Conservation (phyloP, 2,888 invertebrate genomes). For the Pyrocoelia pectoralis region DNA sequence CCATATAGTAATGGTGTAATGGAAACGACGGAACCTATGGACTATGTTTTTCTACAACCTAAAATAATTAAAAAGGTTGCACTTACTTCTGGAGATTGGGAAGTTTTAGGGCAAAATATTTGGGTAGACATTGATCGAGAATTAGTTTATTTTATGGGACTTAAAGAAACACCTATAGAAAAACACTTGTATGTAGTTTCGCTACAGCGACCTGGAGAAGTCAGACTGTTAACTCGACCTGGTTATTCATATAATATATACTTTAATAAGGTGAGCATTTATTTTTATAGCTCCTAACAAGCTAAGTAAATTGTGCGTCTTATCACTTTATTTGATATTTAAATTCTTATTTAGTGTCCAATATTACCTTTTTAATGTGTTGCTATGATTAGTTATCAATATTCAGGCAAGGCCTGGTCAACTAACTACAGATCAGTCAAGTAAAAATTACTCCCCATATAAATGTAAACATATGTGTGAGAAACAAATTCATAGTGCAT, state of each 20-base stretch:
- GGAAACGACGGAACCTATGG: slow-evolving; percentile 62
- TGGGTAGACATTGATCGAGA: slow-evolving; percentile 85
- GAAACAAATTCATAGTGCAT: too few species aligned
- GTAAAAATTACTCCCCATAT: too few species aligned
- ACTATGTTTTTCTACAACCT: slow-evolving; percentile 64
- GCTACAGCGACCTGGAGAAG: slow-evolving; percentile 73
- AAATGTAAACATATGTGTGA: too few species aligned
- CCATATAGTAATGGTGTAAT: slow-evolving; percentile 65
- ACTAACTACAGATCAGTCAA: too few species aligned
- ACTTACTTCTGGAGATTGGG: slow-evolving; percentile 93
- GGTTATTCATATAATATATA: slow-evolving; percentile 88
- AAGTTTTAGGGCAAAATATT: slow-evolving; percentile 82
- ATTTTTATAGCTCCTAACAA: too few species aligned
- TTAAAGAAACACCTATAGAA: slow-evolving; percentile 90
- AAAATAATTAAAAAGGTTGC: slow-evolving; percentile 75
- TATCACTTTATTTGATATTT: too few species aligned
- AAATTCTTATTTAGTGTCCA: too few species aligned
- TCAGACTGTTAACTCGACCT: slow-evolving; percentile 78
- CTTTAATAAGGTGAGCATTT: slow-evolving; percentile 77
- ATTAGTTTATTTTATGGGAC: slow-evolving; percentile 90
- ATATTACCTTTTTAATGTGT: too few species aligned
- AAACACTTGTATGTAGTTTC: slow-evolving; percentile 91
- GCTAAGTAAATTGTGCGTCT: too few species aligned
- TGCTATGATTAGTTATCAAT: too few species aligned
- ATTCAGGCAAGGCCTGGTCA: too few species aligned